phyloP scores from a whole-genome alignment of 2,797 vertebrate genomes.

The Semaprochilodus insignis region DNA sequence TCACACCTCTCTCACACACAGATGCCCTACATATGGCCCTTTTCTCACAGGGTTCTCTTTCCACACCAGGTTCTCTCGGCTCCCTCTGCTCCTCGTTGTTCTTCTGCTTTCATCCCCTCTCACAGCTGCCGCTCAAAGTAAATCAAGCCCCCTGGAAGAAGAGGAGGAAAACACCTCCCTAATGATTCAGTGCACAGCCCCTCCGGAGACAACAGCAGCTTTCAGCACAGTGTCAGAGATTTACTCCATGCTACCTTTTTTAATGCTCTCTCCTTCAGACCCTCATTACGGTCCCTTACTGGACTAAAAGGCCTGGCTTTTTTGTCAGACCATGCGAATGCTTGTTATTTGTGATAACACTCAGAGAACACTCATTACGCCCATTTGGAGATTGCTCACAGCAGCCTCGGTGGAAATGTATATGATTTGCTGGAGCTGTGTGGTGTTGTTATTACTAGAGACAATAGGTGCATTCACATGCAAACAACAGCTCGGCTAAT shows the following conservation, averaged over 20 bases:
- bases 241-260: constrained; percentile 1
- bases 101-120: constrained; percentile 11
- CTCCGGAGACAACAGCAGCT: constrained; percentile 11
- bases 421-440: background rate
- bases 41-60: background rate
- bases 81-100: background rate
- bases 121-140: background rate
- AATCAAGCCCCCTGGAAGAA: constrained; percentile 32
- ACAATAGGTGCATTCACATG: background rate
- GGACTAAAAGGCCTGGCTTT: background rate
- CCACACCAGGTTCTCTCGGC: background rate
- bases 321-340: too few relatives aligned
- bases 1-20: background rate
- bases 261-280: background rate
- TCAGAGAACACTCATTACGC: background rate
- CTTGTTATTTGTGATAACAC: background rate
- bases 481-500: background rate
- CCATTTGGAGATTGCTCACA: background rate
- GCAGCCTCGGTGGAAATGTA: background rate
- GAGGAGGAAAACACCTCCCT: constrained; percentile 12
- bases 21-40: background rate
- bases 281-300: background rate
- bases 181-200: constrained; percentile 13
- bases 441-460: background rate
- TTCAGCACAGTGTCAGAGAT: background rate